A percentile compares a stretch with the other conserved stretches of the same genome.
phyloP scores from a whole-genome alignment of 2,888 invertebrate species.

The Sminthurinus aureus region DNA sequence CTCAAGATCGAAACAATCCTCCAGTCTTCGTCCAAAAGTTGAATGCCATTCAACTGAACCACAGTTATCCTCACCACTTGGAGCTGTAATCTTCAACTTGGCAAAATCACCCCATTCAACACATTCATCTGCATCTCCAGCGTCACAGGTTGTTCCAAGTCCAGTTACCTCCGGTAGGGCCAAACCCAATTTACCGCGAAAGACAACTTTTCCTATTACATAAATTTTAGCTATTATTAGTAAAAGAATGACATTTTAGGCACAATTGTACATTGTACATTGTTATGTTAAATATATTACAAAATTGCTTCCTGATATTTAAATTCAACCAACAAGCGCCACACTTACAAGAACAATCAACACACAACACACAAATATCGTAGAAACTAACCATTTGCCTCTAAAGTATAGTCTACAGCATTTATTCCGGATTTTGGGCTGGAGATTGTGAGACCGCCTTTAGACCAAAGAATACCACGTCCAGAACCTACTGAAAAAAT shows the following conservation, averaged over 20 bases:
- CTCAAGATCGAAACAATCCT: slow-evolving; percentile 41
- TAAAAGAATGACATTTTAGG: not conserved
- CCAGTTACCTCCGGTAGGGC: slow-evolving; percentile 8
- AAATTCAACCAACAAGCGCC: not conserved
- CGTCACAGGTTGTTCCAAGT: slow-evolving; percentile 25
- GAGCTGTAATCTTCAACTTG: slow-evolving; percentile 2
- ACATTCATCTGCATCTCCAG: slow-evolving; percentile 31
- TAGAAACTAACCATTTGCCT: no score
- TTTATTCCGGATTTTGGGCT: slow-evolving; percentile 8
- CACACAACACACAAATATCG: no score
- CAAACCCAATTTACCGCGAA: slow-evolving; percentile 29
- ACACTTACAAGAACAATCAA: no score
- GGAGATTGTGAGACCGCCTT: not conserved
- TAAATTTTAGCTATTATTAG: no score
- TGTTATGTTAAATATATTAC: not conserved
- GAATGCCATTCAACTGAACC: slow-evolving; percentile 33
- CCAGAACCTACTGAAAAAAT: no score
- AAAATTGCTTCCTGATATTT: not conserved
- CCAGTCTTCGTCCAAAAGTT: slow-evolving; percentile 33
- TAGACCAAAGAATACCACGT: not conserved
- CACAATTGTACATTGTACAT: no score
- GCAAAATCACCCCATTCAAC: slow-evolving; percentile 38
- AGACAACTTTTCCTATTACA: slow-evolving; percentile 28
- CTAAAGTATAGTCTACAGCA: slow-evolving; percentile 11
- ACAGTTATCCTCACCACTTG: slow-evolving; percentile 27